Evolutionary conservation across 2,113 vertebrate genomes (phyloP), one percentile per base, ranked within the genome.

Genomic region (Pangasianodon hypophthalmus): DNA sequence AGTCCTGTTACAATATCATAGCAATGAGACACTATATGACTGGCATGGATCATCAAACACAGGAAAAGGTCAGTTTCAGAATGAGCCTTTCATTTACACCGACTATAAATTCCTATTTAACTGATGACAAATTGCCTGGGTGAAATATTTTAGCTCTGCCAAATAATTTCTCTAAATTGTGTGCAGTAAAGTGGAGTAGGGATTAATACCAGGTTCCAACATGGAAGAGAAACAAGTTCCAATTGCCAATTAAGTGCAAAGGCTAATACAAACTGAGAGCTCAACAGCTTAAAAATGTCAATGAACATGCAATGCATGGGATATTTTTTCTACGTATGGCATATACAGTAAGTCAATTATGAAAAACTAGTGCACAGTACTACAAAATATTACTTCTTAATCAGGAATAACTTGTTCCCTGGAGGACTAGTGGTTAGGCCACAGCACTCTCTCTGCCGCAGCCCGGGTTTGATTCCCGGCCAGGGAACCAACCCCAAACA

Each of bases 11-110:
- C 7, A 83, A 41, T 56, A 56, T 32, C n/a, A 56, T 32, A 82
- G 80, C 18, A 41, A 13, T 83, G 32, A 83, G 18, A 19, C 54
- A 24, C n/a, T 37, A 37, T 58, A 24, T 41, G 37, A 58, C 56
- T 2, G 13, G 19, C 32, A 37, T 26, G 32, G 54, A 48, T 84
- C 54, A 84, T 41, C 54, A 60, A 60, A 44, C 82, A 41, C 21
- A 6, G 54, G 19, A 60, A 97, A 97, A 97, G 96, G 96, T 97
- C 96, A 93, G 93, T 93, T 95, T 95, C 94, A 93, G 9, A 93
- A 95, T 93, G 95, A 93, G 92, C 84, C 87, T 71, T 90, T 93
- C 92, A 96, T 97, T 97, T 96, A 94, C 95, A 95, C 96, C 91
- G 91, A 90, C 92, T 93, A 93, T 95, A 95, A 96, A 96, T 94